phyloP scores from a whole-genome alignment of 1,140 invertebrate genomes.

The Drosophila gunungcola region DNA sequence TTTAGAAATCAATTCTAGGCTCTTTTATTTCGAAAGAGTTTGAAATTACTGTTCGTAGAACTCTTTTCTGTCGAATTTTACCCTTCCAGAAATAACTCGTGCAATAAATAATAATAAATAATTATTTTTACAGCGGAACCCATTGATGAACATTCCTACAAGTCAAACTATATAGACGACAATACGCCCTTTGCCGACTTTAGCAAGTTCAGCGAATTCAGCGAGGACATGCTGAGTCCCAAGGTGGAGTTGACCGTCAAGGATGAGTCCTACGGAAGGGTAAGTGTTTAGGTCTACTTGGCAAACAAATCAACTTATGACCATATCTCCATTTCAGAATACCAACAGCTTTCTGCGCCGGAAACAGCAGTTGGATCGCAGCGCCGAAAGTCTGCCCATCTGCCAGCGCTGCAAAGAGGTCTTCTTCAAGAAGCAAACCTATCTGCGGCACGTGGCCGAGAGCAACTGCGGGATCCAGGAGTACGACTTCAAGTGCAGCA shows the following conservation, averaged over 20 bases:
- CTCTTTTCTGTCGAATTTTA: too few relatives aligned
- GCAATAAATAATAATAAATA: background rate
- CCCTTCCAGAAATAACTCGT: too few relatives aligned
- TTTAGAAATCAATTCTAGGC: too few relatives aligned
- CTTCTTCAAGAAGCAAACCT: constrained; percentile 78
- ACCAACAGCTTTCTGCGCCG: constrained; percentile 69
- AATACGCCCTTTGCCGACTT: constrained; percentile 75
- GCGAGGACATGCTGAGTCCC: constrained; percentile 68
- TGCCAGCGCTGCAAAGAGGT: constrained; percentile 83
- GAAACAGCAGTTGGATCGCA: constrained; percentile 70
- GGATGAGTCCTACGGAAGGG: constrained; percentile 63
- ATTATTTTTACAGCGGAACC: constrained; percentile 54
- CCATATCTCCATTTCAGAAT: constrained; percentile 29
- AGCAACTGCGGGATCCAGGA: constrained; percentile 75
- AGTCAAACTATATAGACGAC: constrained; percentile 73
- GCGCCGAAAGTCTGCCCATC: constrained; percentile 61
- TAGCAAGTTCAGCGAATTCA: constrained; percentile 63
- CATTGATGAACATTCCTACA: constrained; percentile 68
- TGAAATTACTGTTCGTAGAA: background rate
- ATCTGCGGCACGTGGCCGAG: constrained; percentile 70
- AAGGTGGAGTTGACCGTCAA: constrained; percentile 66
- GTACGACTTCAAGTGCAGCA: constrained; percentile 78
- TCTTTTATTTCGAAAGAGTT: background rate
- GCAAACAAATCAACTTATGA: background rate
- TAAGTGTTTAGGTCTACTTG: background rate